phyloP scores from a whole-genome alignment of 2,888 invertebrate genomes.

The Drosophila multiciliata region DNA sequence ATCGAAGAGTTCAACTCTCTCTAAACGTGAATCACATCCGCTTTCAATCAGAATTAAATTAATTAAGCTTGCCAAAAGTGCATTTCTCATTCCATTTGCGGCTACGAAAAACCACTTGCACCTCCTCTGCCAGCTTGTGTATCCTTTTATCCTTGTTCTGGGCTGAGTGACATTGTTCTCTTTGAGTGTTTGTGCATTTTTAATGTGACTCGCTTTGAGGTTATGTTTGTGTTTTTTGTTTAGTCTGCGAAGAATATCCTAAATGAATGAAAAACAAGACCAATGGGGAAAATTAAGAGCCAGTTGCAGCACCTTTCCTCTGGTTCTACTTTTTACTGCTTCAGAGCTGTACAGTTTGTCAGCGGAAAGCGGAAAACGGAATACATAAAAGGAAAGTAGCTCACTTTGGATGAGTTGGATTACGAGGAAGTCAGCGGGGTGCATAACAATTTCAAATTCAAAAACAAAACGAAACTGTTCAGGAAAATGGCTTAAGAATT shows the following conservation, averaged over 20 bases:
- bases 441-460: slow-evolving; percentile 63
- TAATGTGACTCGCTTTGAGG: slow-evolving; percentile 65
- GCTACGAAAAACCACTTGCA: not conserved
- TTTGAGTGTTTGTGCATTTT: slow-evolving; percentile 64
- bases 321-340: not conserved
- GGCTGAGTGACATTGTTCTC: slow-evolving; percentile 50
- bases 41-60: slow-evolving; percentile 61
- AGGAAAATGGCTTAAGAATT: slow-evolving; percentile 26
- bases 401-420: slow-evolving; percentile 22
- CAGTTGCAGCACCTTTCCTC: slow-evolving; percentile 24
- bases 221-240: slow-evolving; percentile 53
- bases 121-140: not conserved
- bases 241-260: slow-evolving; percentile 14
- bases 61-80: slow-evolving; percentile 63
- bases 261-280: slow-evolving; percentile 22
- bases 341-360: slow-evolving; percentile 34
- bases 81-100: slow-evolving; percentile 4
- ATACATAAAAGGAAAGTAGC: slow-evolving; percentile 46
- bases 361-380: slow-evolving; percentile 28
- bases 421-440: slow-evolving; percentile 50
- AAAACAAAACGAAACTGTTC: slow-evolving; percentile 61
- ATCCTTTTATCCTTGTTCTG: slow-evolving; percentile 21
- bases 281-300: not conserved
- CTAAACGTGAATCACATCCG: slow-evolving; percentile 27
- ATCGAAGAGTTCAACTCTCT: slow-evolving; percentile 30